These are phyloP conservation scores for Erebia palarica DNA, from an alignment of 2,888 invertebrate genomes.

Conservation along the genomic window DNA sequence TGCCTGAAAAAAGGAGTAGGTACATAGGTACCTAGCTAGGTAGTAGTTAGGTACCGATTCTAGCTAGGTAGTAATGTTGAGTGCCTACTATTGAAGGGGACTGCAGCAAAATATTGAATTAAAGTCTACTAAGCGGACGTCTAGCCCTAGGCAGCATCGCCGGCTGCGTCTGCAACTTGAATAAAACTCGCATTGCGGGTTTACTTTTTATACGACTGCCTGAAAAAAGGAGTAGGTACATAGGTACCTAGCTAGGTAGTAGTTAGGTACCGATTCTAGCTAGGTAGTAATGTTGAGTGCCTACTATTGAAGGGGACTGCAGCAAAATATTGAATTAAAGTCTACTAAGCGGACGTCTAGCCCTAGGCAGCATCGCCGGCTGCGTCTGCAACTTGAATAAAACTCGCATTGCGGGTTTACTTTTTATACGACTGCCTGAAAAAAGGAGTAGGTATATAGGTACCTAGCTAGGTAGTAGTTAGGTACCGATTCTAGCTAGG, in stretches of 20 bases:
- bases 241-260: not conserved
- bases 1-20: too few relatives aligned
- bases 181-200: not conserved
- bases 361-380: constrained; percentile 3
- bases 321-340: constrained; percentile 6
- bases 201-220: too few relatives aligned
- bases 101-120: constrained; percentile 6
- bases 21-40: not conserved
- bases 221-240: too few relatives aligned
- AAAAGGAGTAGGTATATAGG: too few relatives aligned
- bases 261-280: too few relatives aligned
- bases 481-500: too few relatives aligned
- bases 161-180: not conserved
- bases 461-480: too few relatives aligned
- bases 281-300: too few relatives aligned
- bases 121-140: not conserved
- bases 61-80: too few relatives aligned
- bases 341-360: not conserved
- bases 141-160: constrained; percentile 3
- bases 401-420: not conserved
- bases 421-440: too few relatives aligned
- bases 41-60: too few relatives aligned
- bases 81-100: not conserved
- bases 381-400: not conserved
- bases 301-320: not conserved